These are phyloP conservation scores for Hypanus sabinus DNA, from an alignment of 2,113 vertebrate genomes.

Conservation along the genomic window DNA sequence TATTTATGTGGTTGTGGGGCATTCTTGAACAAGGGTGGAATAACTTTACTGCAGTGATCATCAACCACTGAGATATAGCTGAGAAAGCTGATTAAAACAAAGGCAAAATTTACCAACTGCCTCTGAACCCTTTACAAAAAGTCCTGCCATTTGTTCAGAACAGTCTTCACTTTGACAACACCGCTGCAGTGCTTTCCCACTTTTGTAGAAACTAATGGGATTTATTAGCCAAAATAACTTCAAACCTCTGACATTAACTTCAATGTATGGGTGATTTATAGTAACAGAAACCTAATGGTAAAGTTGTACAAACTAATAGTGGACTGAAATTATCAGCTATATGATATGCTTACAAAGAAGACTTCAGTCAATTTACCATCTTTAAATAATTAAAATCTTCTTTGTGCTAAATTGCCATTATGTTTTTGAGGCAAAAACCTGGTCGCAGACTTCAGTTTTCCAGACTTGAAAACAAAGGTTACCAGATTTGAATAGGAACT, in stretches of 20 bases:
- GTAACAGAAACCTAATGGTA: background rate
- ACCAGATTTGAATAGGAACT: background rate
- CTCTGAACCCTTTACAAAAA: conserved; percentile 51
- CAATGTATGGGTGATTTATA: conserved; percentile 9
- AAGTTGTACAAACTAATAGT: background rate
- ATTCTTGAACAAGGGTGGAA: conserved; percentile 69
- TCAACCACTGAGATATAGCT: conserved; percentile 67
- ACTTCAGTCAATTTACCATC: background rate
- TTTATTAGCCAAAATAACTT: conserved; percentile 65
- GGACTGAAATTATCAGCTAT: background rate
- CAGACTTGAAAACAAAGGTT: background rate
- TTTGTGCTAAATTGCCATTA: background rate
- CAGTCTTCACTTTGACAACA: conserved; percentile 63
- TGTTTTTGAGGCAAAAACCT: background rate
- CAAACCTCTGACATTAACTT: conserved; percentile 49
- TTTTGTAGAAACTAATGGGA: conserved; percentile 58
- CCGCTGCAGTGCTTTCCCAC: conserved; percentile 45
- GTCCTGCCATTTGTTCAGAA: conserved; percentile 52
- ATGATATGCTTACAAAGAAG: background rate
- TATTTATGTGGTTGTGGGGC: conserved; percentile 53
- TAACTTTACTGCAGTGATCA: conserved; percentile 59
- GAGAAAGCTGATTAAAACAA: conserved; percentile 52
- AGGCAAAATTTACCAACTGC: conserved; percentile 48
- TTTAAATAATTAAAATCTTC: background rate
- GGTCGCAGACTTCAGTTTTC: background rate